Evolutionary conservation across 2,888 invertebrate genomes (phyloP).

Genomic region (Callyntrura sp.): DNA sequence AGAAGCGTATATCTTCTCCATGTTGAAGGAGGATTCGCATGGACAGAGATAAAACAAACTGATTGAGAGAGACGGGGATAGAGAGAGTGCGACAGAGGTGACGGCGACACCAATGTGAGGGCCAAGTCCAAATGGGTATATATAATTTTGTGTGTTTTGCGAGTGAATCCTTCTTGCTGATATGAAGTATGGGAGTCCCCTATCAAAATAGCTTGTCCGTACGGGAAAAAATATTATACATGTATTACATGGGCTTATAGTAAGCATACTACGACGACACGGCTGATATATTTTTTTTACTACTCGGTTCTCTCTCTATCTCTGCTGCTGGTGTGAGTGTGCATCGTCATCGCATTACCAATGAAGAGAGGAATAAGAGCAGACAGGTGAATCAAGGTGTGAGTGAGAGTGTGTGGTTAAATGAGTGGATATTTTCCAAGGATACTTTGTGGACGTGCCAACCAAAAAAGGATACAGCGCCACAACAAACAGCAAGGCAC

Average conservation of each 20-base stretch:
- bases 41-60: constrained; percentile 38
- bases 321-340: not conserved
- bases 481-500: too few relatives aligned
- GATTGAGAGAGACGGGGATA: constrained; percentile 19
- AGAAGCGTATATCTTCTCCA: constrained; percentile 24
- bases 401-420: not conserved
- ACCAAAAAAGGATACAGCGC: constrained; percentile 11
- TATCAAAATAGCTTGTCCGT: not conserved
- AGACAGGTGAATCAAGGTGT: constrained; percentile 70
- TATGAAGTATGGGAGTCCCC: too few relatives aligned
- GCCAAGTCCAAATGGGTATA: not conserved
- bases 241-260: too few relatives aligned
- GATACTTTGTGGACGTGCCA: constrained; percentile 1
- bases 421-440: not conserved
- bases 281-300: too few relatives aligned
- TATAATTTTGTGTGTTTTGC: constrained; percentile 8
- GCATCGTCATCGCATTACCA: too few relatives aligned
- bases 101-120: not conserved
- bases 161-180: not conserved
- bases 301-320: not conserved
- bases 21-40: constrained; percentile 30
- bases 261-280: too few relatives aligned
- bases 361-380: constrained; percentile 39
- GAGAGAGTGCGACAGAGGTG: too few relatives aligned
- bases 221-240: too few relatives aligned